phyloP scores from a whole-genome alignment of 2,113 vertebrate genomes.

The Macroglossus sobrinus region DNA sequence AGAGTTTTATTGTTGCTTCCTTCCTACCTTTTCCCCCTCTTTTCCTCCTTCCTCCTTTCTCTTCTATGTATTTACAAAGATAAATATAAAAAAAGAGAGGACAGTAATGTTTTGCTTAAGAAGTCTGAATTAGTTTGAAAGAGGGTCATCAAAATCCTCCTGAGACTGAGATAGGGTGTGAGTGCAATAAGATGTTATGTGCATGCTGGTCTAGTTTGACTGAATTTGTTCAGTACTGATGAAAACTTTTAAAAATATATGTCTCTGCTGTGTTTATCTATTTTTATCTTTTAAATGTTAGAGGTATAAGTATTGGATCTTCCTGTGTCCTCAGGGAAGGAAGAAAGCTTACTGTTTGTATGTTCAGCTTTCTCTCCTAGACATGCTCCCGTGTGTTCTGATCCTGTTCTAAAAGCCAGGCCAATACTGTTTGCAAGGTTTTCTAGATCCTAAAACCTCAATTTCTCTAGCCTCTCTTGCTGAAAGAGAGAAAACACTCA shows the following conservation, averaged over 20 bases:
- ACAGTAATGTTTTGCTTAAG: neutral
- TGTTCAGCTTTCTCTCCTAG: neutral
- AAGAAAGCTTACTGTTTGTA: neutral
- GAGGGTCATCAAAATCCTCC: neutral
- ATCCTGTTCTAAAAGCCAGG: neutral
- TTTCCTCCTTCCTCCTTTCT: accelerated
- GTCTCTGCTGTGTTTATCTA: neutral
- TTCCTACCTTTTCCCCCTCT: neutral
- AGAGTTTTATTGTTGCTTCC: neutral
- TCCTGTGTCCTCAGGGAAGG: neutral
- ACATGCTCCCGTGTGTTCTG: neutral
- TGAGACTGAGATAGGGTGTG: neutral
- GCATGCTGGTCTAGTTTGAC: neutral
- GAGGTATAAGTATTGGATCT: neutral
- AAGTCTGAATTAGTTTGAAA: neutral
- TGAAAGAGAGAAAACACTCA: constrained; percentile 7
- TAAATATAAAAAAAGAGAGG: neutral
- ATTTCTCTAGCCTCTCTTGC: constrained; percentile 6
- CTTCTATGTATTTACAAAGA: neutral
- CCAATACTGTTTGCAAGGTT: constrained; percentile 1
- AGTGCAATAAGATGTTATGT: neutral
- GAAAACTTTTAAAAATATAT: neutral
- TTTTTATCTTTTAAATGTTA: neutral
- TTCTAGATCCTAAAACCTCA: neutral
- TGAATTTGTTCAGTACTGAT: neutral